These are phyloP conservation scores for Dicaeum eximium DNA, from an alignment of 2,113 vertebrate genomes.

Conservation along the genomic window DNA sequence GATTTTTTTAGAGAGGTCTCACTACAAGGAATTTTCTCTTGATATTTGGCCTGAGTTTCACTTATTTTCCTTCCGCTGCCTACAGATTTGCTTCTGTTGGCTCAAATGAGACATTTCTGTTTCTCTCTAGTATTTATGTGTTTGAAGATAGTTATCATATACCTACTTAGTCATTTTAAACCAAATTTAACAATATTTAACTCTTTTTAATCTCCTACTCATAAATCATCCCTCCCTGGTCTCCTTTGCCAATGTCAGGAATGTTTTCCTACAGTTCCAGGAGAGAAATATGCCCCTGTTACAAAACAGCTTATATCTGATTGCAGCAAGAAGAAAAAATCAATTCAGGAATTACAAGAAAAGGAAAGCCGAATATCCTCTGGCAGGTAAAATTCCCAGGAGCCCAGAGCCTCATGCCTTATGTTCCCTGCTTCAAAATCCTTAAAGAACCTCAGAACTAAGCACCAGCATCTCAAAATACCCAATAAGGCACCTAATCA, in stretches of 20 bases:
- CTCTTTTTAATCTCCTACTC: slow-evolving; percentile 35
- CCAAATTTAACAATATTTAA: neutral
- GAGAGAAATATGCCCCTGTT: slow-evolving; percentile 6
- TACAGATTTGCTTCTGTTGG: slow-evolving; percentile 23
- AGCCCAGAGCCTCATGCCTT: neutral
- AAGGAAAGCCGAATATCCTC: neutral
- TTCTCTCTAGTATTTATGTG: neutral
- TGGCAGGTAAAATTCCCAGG: slow-evolving; percentile 7
- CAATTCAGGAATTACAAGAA: neutral
- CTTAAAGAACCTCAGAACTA: slow-evolving; percentile 45
- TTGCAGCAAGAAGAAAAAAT: neutral
- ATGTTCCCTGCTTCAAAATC: slow-evolving; percentile 7
- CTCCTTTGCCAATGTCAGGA: neutral
- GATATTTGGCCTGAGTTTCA: neutral
- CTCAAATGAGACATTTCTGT: slow-evolving; percentile 3
- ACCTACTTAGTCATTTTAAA: slow-evolving; percentile 27
- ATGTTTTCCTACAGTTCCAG: slow-evolving; percentile 1
- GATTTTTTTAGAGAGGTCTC: slow-evolving; percentile 5
- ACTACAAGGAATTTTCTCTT: slow-evolving; percentile 7
- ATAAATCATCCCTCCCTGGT: neutral
- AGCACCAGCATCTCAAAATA: neutral
- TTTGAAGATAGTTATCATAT: slow-evolving; percentile 50
- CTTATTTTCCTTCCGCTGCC: slow-evolving; percentile 2
- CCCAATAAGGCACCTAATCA: slow-evolving; percentile 64
- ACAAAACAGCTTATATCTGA: slow-evolving; percentile 10